Evolutionary conservation across 2,113 vertebrate species (phyloP), one percentile per base, ranked within the genome.

Genomic region (Microcebus lehilahytsara): DNA sequence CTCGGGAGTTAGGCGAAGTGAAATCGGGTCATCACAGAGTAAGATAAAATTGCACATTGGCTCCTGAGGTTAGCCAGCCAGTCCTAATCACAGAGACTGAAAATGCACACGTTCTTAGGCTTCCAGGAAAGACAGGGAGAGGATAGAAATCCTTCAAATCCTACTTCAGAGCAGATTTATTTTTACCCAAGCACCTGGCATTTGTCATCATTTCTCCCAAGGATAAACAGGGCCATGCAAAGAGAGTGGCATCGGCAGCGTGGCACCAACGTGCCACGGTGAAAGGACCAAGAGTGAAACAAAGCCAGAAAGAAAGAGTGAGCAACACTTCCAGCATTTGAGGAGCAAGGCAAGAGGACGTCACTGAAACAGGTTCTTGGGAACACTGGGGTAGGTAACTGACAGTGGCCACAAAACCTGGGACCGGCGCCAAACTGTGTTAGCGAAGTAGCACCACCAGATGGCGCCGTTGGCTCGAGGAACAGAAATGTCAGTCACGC

Each of bases 401-500:
- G 32, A 74, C 62, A 22, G 12, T 0, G 0, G 25, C 16, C 3
- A 19, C 42, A 93, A 79, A 96, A 37, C 5, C 67, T 11, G 46
- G 42, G 30, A 40, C 78, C 4, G 0, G 1, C 0, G 56, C 46
- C 27, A 32, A 92, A 10, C 5, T 56, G 72, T n/a, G 32, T 30
- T 71, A 23, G 1, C 3, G 0, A 9, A 1, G 2, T 1, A 10
- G 2, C 0, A 85, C 91, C 98, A 94, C 98, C 12, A 96, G 97
- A 58, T 97, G 98, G 98, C 91, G 90, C 86, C 72, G 1, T 93
- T 42, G 56, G 77, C 66, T 14, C 4, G 46, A 32, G 10, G 40
- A 92, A 92, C 0, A 16, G 34, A 11, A 11, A 42, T 0, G 0
- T 3, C 1, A 0, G 10, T 2, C 1, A 0, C 0, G 0, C 3